These are phyloP conservation scores for Leistus spinibarbis DNA, from an alignment of 2,888 invertebrate species.

Conservation along the genomic window DNA sequence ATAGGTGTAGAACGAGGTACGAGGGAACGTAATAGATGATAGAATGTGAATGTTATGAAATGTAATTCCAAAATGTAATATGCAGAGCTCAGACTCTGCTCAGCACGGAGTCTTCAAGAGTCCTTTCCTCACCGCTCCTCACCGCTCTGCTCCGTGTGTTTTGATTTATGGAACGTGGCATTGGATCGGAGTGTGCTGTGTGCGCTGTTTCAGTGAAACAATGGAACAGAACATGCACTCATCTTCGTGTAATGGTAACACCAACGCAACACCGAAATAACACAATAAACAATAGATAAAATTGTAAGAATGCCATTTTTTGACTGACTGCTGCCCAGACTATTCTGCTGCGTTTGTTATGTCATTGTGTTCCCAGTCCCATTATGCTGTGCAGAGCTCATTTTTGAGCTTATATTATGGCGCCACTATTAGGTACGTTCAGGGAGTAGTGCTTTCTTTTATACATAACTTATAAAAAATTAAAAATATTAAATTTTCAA, in stretches of 20 bases:
- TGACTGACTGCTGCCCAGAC: background rate
- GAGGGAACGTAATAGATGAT: conserved; percentile 23
- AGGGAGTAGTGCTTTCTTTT: no score
- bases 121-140: no score
- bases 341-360: background rate
- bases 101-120: background rate
- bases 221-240: background rate
- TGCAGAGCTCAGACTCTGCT: background rate
- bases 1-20: conserved; percentile 18
- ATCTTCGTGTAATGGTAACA: background rate
- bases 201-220: background rate
- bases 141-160: background rate
- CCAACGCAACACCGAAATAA: background rate
- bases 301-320: background rate
- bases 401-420: no score
- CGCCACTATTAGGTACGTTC: no score
- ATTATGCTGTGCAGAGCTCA: no score
- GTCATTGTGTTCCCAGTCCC: background rate
- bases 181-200: no score
- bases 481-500: no score
- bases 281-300: background rate
- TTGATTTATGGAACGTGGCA: background rate
- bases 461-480: no score
- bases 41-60: conserved; percentile 37
- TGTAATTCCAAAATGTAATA: conserved; percentile 20